Conservation (phyloP, 2,113 vertebrate species). For the Damaliscus lunatus region DNA sequence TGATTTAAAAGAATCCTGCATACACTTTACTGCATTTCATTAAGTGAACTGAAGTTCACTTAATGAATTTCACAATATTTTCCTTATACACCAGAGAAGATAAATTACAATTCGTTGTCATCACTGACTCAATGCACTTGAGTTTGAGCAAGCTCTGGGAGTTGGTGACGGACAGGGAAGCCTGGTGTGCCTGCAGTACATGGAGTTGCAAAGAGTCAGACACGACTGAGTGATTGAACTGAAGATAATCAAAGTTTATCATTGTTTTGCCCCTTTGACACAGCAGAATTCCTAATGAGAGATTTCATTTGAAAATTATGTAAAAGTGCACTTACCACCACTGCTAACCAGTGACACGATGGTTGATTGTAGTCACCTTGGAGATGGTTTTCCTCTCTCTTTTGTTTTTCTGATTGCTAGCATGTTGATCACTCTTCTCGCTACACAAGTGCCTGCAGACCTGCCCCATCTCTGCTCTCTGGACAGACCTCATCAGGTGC, state of each 20-base stretch:
- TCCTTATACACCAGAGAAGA: neutral
- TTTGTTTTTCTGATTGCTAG: neutral
- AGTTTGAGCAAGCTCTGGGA: neutral
- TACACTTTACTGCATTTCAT: neutral
- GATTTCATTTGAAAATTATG: neutral
- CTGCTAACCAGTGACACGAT: neutral
- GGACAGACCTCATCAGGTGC: neutral
- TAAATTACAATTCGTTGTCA: neutral
- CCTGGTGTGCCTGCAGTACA: neutral
- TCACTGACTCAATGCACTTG: neutral
- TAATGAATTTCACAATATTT: neutral
- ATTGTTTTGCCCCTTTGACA: constrained; percentile 23
- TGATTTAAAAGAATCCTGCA: neutral
- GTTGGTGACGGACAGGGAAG: neutral
- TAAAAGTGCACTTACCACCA: neutral
- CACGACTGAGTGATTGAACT: neutral
- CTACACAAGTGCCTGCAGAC: neutral
- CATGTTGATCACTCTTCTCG: neutral
- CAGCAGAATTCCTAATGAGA: neutral
- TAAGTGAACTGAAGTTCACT: neutral
- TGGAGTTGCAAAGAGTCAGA: neutral
- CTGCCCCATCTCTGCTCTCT: neutral
- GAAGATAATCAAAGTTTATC: neutral
- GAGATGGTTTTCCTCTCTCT: neutral
- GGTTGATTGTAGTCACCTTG: neutral